Evolutionary conservation across 2,888 invertebrate species (phyloP), one percentile per base, ranked within the genome.

Genomic region (Pristionchus fissidentatus): DNA sequence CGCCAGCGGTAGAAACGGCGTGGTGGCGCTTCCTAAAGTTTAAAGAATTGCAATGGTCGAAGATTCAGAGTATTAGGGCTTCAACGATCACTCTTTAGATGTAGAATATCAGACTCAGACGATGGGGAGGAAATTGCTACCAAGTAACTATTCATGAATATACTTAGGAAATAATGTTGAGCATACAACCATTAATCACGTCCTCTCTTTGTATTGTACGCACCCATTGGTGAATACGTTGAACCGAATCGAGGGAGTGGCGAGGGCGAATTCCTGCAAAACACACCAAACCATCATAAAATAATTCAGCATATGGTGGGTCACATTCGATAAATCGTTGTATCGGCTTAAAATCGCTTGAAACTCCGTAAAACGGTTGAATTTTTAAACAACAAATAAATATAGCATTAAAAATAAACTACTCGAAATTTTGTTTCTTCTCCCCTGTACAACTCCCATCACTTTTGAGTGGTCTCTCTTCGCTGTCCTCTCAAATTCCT

Each of bases 381-480:
- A n/a, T n/a, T n/a, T n/a, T n/a, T n/a, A n/a, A n/a, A n/a, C n/a
- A n/a, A n/a, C n/a, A n/a, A n/a, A n/a, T n/a, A n/a, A n/a, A n/a
- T n/a, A n/a, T n/a, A n/a, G n/a, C n/a, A n/a, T n/a, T n/a, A n/a
- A n/a, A n/a, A n/a, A n/a, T n/a, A n/a, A n/a, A n/a, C n/a, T n/a
- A n/a, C n/a, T n/a, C n/a, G n/a, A n/a, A n/a, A n/a, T n/a, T n/a
- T n/a, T n/a, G n/a, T n/a, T n/a, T 43, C 1, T 26, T 22, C 70
- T 5, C 10, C 70, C 83, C 83, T 83, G 83, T 10, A 83, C 83
- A 3, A 83, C 83, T 29, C 35, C 49, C 41, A 96, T 95, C 95
- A 97, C 95, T 94, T 96, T 96, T 83, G 95, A 94, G 93, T 96
- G 98, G 93, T 99, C 98, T 89, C 95, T 95, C 93, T 96, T 97